Conservation (phyloP, 1,140 invertebrate species). For the Drosophila watanabei region DNA sequence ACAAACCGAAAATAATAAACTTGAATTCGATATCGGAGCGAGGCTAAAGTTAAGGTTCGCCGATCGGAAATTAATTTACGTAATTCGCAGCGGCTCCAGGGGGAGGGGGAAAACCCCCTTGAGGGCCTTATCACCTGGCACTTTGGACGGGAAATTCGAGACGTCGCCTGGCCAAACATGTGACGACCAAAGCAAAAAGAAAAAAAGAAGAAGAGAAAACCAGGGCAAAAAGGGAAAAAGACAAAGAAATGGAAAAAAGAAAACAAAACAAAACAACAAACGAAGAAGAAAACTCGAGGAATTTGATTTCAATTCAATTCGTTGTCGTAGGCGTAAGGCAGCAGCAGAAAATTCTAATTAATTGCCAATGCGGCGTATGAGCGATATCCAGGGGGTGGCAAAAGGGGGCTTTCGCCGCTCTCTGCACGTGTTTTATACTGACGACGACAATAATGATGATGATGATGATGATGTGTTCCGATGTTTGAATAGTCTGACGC, state of each 20-base stretch:
- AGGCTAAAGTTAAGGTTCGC: slow-evolving; percentile 47
- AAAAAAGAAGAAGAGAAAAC: background rate
- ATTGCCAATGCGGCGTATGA: slow-evolving; percentile 54
- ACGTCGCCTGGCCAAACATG: slow-evolving; percentile 58
- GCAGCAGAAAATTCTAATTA: slow-evolving; percentile 60
- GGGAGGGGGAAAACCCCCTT: slow-evolving; percentile 7
- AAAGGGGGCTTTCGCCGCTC: background rate
- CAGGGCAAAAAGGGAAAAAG: background rate
- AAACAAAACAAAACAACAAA: slow-evolving; percentile 17
- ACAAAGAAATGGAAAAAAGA: slow-evolving; percentile 7
- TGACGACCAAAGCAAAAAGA: slow-evolving; percentile 21
- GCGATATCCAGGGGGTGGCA: slow-evolving; percentile 1
- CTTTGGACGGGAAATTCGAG: slow-evolving; percentile 50
- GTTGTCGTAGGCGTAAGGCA: slow-evolving; percentile 68
- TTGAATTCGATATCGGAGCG: slow-evolving; percentile 11
- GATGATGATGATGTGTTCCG: slow-evolving; percentile 18
- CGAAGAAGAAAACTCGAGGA: slow-evolving; percentile 25
- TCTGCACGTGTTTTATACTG: slow-evolving; percentile 66
- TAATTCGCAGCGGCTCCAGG: slow-evolving; percentile 7
- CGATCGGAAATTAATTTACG: slow-evolving; percentile 55
- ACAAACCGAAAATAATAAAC: slow-evolving; percentile 32
- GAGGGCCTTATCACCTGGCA: slow-evolving; percentile 47
- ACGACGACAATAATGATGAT: slow-evolving; percentile 9
- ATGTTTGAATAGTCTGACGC: slow-evolving; percentile 21
- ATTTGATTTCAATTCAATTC: slow-evolving; percentile 50